Percentiles rank a stretch among this genome's conserved stretches.
phyloP scores from a whole-genome alignment of 1,140 invertebrate genomes.

The Bombus superbus region DNA sequence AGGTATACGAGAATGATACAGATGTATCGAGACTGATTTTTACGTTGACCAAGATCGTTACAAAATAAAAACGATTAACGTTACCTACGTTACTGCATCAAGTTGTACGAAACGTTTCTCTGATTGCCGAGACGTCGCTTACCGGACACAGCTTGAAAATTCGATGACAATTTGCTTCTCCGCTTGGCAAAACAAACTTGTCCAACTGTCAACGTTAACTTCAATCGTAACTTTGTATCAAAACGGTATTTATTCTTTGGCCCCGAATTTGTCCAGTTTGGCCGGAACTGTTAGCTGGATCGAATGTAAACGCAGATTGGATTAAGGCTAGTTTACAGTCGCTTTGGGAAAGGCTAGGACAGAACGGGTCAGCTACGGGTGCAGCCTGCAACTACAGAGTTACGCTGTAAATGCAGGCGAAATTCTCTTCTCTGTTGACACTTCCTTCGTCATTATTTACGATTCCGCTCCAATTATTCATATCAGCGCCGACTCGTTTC shows the following conservation, averaged over 20 bases:
- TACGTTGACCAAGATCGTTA: not conserved
- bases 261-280: constrained; percentile 8
- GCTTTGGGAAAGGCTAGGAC: constrained; percentile 20
- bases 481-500: not conserved
- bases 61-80: not conserved
- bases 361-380: not conserved
- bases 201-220: not conserved
- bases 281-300: not conserved
- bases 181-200: not conserved
- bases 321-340: constrained; percentile 34
- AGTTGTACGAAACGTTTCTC: not conserved
- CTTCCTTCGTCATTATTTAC: constrained; percentile 5
- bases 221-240: constrained; percentile 21
- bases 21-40: too few relatives aligned
- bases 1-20: too few relatives aligned
- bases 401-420: not conserved
- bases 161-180: not conserved
- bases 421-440: not conserved
- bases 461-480: not conserved
- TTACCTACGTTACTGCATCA: not conserved
- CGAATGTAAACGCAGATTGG: constrained; percentile 18
- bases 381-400: not conserved
- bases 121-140: not conserved
- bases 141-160: too few relatives aligned
- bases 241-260: constrained; percentile 22